These are phyloP conservation scores for Parapsyche elsis DNA, from an alignment of 1,140 invertebrate genomes.

Conservation along the genomic window DNA sequence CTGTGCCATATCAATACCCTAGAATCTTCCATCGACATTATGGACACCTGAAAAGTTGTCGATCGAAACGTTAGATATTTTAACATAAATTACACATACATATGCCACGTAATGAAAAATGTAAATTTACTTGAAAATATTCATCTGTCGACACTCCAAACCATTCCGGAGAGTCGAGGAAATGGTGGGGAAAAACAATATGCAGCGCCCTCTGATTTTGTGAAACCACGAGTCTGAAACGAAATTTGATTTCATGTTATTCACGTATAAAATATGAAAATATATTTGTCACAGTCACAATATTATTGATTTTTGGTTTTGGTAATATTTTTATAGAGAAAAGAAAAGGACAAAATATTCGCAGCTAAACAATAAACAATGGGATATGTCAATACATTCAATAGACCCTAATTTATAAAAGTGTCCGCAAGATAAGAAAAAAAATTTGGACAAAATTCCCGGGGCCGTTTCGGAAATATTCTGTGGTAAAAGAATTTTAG, in stretches of 20 bases:
- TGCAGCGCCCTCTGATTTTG: slow-evolving; percentile 87
- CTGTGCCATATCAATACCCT: slow-evolving; percentile 87
- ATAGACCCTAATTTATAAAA: no score
- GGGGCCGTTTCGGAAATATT: no score
- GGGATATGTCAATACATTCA: no score
- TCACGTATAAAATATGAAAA: no score
- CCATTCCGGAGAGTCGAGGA: slow-evolving; percentile 94
- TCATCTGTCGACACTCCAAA: slow-evolving; percentile 90
- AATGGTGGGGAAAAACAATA: slow-evolving; percentile 89
- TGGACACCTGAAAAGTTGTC: slow-evolving; percentile 76
- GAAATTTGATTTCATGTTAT: neutral
- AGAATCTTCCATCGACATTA: slow-evolving; percentile 89
- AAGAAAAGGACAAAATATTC: no score
- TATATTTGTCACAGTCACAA: no score
- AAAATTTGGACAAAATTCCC: no score
- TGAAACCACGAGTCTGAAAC: slow-evolving; percentile 83
- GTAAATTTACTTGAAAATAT: slow-evolving; percentile 80
- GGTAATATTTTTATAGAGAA: no score
- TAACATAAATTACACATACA: neutral
- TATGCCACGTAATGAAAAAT: neutral
- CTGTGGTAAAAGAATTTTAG: no score
- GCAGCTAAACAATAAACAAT: no score
- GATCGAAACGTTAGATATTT: neutral
- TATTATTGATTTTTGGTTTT: no score
- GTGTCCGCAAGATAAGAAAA: no score